Conservation (phyloP, 2,797 vertebrate genomes). For the Sebastes nivosus region DNA sequence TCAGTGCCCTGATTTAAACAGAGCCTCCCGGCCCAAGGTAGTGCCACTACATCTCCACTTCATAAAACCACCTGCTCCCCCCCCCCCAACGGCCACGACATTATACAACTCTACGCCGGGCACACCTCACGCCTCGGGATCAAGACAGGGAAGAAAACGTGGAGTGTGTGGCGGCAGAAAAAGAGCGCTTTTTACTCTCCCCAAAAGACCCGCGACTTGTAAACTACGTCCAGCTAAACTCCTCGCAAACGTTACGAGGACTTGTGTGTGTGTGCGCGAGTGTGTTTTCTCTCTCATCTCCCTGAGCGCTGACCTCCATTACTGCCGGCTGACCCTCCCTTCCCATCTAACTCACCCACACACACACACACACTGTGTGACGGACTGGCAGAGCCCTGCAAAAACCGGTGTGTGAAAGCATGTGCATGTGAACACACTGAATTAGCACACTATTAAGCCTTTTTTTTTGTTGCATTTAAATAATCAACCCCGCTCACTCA, state of each 20-base stretch:
- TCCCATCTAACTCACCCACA: constrained; percentile 34
- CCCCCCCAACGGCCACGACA: neutral
- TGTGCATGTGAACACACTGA: neutral
- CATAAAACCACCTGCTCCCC: constrained; percentile 60
- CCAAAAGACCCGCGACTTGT: constrained; percentile 46
- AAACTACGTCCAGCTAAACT: constrained; percentile 67
- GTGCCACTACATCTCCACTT: constrained; percentile 58
- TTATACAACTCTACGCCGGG: neutral
- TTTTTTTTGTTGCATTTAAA: constrained; percentile 11
- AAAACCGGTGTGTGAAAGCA: neutral
- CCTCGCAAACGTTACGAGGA: constrained; percentile 38
- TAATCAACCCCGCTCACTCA: constrained; percentile 20
- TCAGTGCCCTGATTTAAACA: constrained; percentile 66
- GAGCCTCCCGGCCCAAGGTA: constrained; percentile 45
- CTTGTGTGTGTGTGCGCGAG: neutral
- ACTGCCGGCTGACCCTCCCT: constrained; percentile 68
- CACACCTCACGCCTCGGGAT: neutral
- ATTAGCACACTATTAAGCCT: constrained; percentile 24
- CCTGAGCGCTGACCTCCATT: constrained; percentile 75
- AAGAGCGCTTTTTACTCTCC: constrained; percentile 29
- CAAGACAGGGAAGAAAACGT: constrained; percentile 2
- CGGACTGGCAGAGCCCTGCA: neutral
- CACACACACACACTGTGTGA: neutral
- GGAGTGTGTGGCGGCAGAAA: constrained; percentile 2
- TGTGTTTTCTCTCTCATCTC: constrained; percentile 65